Base-by-base conservation (phyloP, 2,888 invertebrate genomes). In the Pollenia amentaria region DNA sequence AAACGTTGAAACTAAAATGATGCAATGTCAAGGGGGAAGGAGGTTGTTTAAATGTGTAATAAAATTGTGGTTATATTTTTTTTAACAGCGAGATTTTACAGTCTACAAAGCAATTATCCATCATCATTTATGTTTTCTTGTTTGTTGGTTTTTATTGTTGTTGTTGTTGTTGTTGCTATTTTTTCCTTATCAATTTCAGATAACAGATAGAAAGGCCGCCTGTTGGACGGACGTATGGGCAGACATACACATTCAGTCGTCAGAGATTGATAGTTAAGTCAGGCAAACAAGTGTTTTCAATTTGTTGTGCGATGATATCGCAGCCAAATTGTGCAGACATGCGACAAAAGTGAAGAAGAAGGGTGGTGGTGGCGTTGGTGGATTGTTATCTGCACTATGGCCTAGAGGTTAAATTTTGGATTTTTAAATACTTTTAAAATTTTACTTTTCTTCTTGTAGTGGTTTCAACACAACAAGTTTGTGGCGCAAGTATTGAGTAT, bases 71-170 rank as follows among this genome's bases (percentile, higher is more conserved):
- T 3, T 38, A 40, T 55, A 42, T 62, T 76, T 82, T 82, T 76
- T 38, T 12, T 29, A 21, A 14, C 65, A 78, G 48, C 16, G 73
- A 75, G 84, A 87, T 80, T 84, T 80, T 77, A 83, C 86, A 86
- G 86, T 86, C 86, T 86, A 80, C 83, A 65, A 75, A 86, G 18
- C 86, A 86, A 86, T 86, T 86, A 86, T 86, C 83, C 70, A 80
- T 85, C 76, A 87, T 80, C 78, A 69, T 73, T 78, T 62, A 57
- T 82, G 46, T 84, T 78, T 40, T 57, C 16, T 69, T 70, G 69
- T 40, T 44, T 29, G 64, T 46, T 64, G 18, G 44, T n/a, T n/a
- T n/a, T n/a, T n/a, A 46, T 57, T 60, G 21, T 75, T 72, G 10
- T 38, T 44, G 62, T 72, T 62, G 16, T n/a, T 69, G 53, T 64